Evolutionary conservation across 2,888 invertebrate genomes (phyloP), one percentile per base, ranked within the genome.

Genomic region (Iphiclides podalirius): DNA sequence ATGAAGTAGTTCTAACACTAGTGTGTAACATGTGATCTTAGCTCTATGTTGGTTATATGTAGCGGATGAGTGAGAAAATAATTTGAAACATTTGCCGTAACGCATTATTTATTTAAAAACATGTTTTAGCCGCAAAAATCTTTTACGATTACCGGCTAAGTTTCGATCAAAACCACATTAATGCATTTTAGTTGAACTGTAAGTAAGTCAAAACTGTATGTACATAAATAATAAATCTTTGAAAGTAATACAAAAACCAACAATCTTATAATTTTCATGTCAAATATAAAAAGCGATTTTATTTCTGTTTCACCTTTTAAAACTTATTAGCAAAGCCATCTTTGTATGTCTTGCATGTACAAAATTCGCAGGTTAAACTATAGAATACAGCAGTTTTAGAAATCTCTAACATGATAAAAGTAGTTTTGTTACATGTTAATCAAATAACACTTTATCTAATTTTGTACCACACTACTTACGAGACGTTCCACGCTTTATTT

Each of bases 121-220:
- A 13, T 42, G n/a, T 44, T 12, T 11, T 33, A 34, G 11, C n/a
- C 4, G 9, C 11, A 47, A 13, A 16, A 44, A 34, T 36, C 28
- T 17, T 14, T 16, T 11, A 31, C 44, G 61, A 67, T 69, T 63
- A 59, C 66, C 60, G 64, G 60, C 63, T 67, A 66, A 70, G 69
- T 60, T 64, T 65, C 66, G 61, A 66, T 55, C 57, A 73, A 59
- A 64, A 72, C 66, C 61, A 66, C 69, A 72, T 73, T 72, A 68
- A 75, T 78, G 86, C 83, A 86, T 86, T 85, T 84, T 78, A 70
- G 72, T 72, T 70, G 73, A 78, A 76, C 65, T 70, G 64, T 63
- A 67, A 70, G 65, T 60, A 63, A 31, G 11, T n/a, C 31, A 31
- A 74, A 67, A 67, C 68, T 71, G 64, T 72, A 71, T 67, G 67